phyloP scores from a whole-genome alignment of 2,113 vertebrate genomes.

The Tetraodon nigroviridis region DNA sequence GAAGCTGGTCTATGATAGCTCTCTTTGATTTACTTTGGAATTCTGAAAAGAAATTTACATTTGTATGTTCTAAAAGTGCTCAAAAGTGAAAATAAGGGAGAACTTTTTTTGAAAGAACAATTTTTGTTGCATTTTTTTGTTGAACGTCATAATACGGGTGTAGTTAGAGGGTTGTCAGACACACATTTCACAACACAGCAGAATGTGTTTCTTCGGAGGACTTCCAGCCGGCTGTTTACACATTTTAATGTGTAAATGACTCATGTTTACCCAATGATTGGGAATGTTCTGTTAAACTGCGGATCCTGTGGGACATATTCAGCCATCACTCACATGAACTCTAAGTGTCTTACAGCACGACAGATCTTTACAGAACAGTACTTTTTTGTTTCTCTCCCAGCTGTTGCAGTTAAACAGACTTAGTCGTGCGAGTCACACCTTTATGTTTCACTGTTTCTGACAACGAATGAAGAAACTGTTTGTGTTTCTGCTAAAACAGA shows the following conservation, averaged over 20 bases:
- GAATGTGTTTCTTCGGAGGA: background rate
- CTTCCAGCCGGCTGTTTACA: conserved; percentile 11
- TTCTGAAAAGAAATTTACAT: too few species aligned
- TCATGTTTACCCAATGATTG: background rate
- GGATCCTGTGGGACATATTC: background rate
- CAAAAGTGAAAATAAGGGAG: too few species aligned
- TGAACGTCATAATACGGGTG: too few species aligned
- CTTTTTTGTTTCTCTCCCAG: too few species aligned
- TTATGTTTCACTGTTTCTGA: background rate
- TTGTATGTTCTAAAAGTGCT: too few species aligned
- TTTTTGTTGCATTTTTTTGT: too few species aligned
- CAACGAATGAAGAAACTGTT: background rate
- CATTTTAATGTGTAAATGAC: background rate
- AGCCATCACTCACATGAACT: background rate
- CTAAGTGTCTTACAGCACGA: background rate
- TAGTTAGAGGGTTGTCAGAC: too few species aligned
- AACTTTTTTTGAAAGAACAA: too few species aligned
- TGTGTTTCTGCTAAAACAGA: background rate
- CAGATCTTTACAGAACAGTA: background rate
- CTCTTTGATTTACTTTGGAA: too few species aligned
- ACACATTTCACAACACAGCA: too few species aligned
- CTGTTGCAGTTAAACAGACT: too few species aligned
- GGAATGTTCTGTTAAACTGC: background rate
- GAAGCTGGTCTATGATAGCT: too few species aligned
- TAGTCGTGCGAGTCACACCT: background rate